A percentile compares a stretch with the other conserved stretches of the same genome.
Evolutionary conservation across 2,797 vertebrate species (phyloP).

Genomic region (Sebastes oblongus): DNA sequence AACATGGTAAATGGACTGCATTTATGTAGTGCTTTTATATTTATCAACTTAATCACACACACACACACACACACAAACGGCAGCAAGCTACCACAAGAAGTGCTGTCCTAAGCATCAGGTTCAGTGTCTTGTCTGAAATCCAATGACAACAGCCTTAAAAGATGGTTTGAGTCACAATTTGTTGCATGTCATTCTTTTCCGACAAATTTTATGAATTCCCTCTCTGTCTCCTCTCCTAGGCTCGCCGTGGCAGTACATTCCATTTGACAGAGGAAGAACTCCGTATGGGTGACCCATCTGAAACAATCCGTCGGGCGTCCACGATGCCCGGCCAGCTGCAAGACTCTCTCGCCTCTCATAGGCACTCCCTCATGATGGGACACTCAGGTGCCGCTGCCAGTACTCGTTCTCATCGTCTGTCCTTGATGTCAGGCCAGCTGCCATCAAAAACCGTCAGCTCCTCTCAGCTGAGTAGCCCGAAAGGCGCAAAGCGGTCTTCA

Average conservation of each 20-base stretch:
- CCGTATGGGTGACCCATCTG: conserved; percentile 87
- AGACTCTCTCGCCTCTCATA: conserved; percentile 69
- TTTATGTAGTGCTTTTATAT: no score
- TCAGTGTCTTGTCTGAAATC: background rate
- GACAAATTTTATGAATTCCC: background rate
- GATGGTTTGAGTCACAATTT: background rate
- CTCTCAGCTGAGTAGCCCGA: conserved; percentile 58
- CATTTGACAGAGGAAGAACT: conserved; percentile 90
- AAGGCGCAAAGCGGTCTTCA: conserved; percentile 80
- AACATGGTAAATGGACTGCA: no score
- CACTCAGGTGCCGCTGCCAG: conserved; percentile 51
- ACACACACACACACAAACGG: background rate
- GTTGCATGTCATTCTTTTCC: background rate
- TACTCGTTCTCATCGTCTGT: conserved; percentile 55
- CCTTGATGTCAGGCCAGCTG: conserved; percentile 67
- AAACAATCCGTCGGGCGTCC: conserved; percentile 89
- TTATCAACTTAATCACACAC: background rate
- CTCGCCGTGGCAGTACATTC: conserved; percentile 51
- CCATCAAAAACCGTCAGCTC: background rate
- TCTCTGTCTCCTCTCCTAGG: conserved; percentile 38
- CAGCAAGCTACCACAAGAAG: background rate
- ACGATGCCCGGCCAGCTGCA: conserved; percentile 85
- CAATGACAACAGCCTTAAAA: background rate
- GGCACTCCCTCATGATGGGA: conserved; percentile 77
- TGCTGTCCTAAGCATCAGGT: background rate